phyloP scores from a whole-genome alignment of 2,797 vertebrate genomes.

The Heteromormyrus szaboi region DNA sequence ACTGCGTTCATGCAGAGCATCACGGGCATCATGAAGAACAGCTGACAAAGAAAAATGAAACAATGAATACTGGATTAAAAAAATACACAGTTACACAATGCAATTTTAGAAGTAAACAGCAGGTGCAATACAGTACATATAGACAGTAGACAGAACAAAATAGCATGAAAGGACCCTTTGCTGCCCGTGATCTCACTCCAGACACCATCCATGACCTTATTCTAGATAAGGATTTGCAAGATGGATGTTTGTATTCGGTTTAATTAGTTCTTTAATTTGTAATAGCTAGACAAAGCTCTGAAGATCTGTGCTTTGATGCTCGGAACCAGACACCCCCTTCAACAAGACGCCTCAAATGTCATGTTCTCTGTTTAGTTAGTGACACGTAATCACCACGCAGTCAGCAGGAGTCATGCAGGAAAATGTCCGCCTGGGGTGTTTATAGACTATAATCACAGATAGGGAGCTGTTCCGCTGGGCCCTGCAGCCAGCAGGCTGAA shows the following conservation, averaged over 20 bases:
- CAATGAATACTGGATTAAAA: background rate
- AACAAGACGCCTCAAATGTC: background rate
- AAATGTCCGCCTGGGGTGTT: background rate
- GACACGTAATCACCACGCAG: background rate
- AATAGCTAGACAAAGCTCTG: background rate
- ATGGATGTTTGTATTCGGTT: background rate
- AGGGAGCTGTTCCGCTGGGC: background rate
- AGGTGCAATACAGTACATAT: background rate
- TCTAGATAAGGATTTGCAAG: background rate
- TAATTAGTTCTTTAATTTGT: background rate
- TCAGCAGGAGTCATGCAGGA: background rate
- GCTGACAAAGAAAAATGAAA: background rate
- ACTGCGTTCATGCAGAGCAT: background rate
- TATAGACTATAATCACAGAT: background rate
- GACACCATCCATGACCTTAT: background rate
- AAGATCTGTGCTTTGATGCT: background rate
- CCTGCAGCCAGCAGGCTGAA: background rate
- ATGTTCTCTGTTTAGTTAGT: conserved; percentile 3
- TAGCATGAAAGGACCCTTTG: background rate
- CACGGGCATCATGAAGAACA: background rate
- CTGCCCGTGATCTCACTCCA: background rate
- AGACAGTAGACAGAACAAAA: background rate
- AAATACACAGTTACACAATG: background rate
- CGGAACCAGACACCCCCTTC: background rate
- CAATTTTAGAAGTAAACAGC: background rate